Percentiles rank a stretch among this genome's conserved stretches.
These are phyloP conservation scores for Lepidostoma basale DNA, from an alignment of 1,140 invertebrate species.

Conservation along the genomic window DNA sequence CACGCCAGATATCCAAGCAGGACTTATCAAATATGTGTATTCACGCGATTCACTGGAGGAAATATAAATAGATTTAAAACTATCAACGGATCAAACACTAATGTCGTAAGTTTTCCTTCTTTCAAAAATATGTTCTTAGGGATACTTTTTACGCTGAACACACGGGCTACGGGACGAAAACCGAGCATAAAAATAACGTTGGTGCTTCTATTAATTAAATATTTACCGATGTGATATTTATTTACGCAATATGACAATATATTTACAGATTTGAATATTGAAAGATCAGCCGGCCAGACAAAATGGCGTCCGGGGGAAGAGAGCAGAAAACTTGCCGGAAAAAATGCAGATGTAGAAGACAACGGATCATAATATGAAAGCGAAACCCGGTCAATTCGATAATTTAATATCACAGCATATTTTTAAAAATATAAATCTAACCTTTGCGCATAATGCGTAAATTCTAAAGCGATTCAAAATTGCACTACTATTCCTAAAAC, in stretches of 20 bases:
- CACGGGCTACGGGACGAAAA: not conserved
- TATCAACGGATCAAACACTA: constrained; percentile 15
- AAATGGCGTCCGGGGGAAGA: constrained; percentile 35
- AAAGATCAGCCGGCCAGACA: constrained; percentile 42
- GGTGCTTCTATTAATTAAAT: not conserved
- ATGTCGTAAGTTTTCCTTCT: constrained; percentile 21
- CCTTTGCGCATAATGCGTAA: constrained; percentile 34
- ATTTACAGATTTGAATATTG: constrained; percentile 28
- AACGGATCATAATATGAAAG: constrained; percentile 18
- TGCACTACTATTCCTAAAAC: constrained; percentile 32
- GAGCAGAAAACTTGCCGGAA: constrained; percentile 30
- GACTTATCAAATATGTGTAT: constrained; percentile 1
- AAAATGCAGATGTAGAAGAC: constrained; percentile 32
- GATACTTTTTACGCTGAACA: not conserved
- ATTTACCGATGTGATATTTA: not conserved
- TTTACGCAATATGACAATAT: constrained; percentile 23
- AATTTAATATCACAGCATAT: not conserved
- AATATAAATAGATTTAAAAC: constrained; percentile 33
- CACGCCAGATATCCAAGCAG: not conserved
- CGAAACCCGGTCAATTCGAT: not conserved
- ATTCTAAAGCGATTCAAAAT: constrained; percentile 19
- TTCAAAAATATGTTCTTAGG: constrained; percentile 25
- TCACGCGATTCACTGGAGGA: constrained; percentile 13
- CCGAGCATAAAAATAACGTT: not conserved
- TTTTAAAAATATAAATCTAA: constrained; percentile 32